phyloP scores from a whole-genome alignment of 1,140 invertebrate species.

The Apis cerana region DNA sequence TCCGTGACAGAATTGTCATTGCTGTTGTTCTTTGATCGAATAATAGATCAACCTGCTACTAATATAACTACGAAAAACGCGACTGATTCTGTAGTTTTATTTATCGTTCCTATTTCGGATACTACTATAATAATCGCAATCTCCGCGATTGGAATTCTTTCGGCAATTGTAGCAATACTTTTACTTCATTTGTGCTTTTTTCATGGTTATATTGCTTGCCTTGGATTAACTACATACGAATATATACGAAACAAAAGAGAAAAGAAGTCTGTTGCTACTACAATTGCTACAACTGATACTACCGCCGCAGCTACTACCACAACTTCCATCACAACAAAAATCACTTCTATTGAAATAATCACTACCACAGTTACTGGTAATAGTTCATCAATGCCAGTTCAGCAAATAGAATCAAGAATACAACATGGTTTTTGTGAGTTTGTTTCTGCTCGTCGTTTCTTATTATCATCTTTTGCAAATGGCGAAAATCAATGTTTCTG shows the following conservation, averaged over 20 bases:
- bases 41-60: neutral
- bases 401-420: neutral
- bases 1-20: conserved; percentile 86
- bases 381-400: neutral
- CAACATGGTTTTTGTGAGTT: neutral
- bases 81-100: conserved; percentile 74
- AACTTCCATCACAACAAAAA: neutral
- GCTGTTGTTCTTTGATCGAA: neutral
- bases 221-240: conserved; percentile 94
- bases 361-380: neutral
- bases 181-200: conserved; percentile 94
- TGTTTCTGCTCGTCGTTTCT: neutral
- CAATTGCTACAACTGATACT: neutral
- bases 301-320: neutral
- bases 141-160: conserved; percentile 85
- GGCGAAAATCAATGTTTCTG: neutral
- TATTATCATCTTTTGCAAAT: neutral
- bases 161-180: conserved; percentile 88
- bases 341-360: neutral
- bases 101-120: conserved; percentile 80
- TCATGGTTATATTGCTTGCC: conserved; percentile 92
- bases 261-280: conserved; percentile 19
- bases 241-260: conserved; percentile 87
- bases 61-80: conserved; percentile 72
- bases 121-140: conserved; percentile 85